Conservation (phyloP, 1,140 invertebrate genomes). For the Drosophila prosaltans region DNA sequence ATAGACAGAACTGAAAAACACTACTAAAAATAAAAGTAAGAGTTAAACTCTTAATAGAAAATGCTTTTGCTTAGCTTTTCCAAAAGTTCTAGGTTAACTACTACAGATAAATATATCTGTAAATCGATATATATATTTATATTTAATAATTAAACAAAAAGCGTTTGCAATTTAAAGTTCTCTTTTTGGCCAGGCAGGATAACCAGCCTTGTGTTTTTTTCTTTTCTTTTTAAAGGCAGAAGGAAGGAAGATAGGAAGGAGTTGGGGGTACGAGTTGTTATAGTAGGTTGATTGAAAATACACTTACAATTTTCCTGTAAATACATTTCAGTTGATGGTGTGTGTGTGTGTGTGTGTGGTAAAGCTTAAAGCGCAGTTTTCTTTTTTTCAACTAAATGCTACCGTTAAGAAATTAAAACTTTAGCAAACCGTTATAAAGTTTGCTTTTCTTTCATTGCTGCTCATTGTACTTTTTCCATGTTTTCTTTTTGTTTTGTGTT, state of each 20-base stretch:
- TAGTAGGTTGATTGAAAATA: no score
- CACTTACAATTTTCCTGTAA: no score
- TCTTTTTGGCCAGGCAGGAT: slow-evolving; percentile 20
- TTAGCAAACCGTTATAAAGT: slow-evolving; percentile 50
- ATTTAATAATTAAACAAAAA: slow-evolving; percentile 25
- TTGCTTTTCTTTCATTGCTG: slow-evolving; percentile 41
- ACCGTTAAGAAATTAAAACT: slow-evolving; percentile 53
- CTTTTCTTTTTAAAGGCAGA: not conserved
- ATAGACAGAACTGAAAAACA: not conserved
- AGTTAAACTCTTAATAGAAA: slow-evolving; percentile 23
- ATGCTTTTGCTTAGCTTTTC: slow-evolving; percentile 15
- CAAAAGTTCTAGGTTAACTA: slow-evolving; percentile 11
- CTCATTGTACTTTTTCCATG: slow-evolving; percentile 61
- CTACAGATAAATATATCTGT: slow-evolving; percentile 1
- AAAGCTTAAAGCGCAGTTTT: slow-evolving; percentile 53
- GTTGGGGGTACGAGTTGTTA: slow-evolving; percentile 7
- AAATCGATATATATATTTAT: not conserved
- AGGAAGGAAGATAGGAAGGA: not conserved
- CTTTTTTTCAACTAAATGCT: slow-evolving; percentile 67
- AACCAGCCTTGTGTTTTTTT: not conserved
- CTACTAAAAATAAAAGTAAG: not conserved
- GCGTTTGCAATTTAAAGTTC: slow-evolving; percentile 44
- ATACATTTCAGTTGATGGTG: slow-evolving; percentile 37
- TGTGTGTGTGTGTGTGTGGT: slow-evolving; percentile 34
- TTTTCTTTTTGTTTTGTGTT: slow-evolving; percentile 37